Conservation (phyloP, 2,888 invertebrate species). For the Aporophyla lueneburgensis region DNA sequence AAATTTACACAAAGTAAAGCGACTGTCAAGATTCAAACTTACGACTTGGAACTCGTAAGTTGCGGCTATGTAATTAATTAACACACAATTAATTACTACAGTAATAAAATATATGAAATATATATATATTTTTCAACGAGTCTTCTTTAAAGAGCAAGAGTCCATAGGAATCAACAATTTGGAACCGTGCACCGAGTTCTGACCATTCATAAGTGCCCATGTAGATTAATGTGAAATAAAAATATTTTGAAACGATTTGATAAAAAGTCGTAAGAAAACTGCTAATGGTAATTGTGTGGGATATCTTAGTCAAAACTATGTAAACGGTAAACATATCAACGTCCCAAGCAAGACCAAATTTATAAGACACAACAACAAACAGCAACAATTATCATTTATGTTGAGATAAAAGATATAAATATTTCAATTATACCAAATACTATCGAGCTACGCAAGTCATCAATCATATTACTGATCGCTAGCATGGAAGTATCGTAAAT, state of each 20-base stretch:
- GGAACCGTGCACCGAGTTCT: too few species aligned
- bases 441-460: slow-evolving; percentile 8
- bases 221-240: not conserved
- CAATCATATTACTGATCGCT: slow-evolving; percentile 29
- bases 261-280: not conserved
- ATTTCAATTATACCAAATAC: not conserved
- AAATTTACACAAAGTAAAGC: too few species aligned
- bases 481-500: slow-evolving; percentile 15
- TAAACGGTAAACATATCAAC: slow-evolving; percentile 12
- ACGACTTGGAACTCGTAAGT: too few species aligned
- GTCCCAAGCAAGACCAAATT: not conserved
- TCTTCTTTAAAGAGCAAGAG: too few species aligned
- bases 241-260: not conserved
- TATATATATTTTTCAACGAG: too few species aligned
- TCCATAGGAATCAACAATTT: not conserved
- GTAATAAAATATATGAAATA: too few species aligned
- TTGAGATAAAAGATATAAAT: not conserved
- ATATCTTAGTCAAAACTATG: slow-evolving; percentile 6
- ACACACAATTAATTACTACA: too few species aligned
- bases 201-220: too few species aligned
- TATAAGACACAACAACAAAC: slow-evolving; percentile 1
- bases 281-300: slow-evolving; percentile 14
- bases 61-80: too few species aligned
- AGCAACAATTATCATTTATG: not conserved
- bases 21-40: too few species aligned